Evolutionary conservation across 2,113 vertebrate genomes (phyloP).

Genomic region (Stegastes partitus): DNA sequence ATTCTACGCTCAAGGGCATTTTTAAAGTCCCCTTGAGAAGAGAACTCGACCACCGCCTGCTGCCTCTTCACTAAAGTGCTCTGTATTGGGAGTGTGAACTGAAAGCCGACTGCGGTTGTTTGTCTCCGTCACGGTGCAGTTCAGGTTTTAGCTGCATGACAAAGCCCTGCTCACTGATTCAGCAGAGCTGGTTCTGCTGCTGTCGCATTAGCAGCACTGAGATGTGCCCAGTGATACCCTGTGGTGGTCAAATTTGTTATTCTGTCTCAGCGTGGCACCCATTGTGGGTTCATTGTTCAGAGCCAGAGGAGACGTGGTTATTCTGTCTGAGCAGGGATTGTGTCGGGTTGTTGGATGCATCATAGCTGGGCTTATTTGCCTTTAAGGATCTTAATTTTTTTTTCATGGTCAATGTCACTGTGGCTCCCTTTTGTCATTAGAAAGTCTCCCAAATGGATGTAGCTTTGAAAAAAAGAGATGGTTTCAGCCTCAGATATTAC

Average conservation of each 20-base stretch:
- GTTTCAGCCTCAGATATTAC: not conserved
- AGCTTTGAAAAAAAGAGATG: not conserved
- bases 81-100: not conserved
- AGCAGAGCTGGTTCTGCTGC: constrained; percentile 20
- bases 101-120: not conserved
- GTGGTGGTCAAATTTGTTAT: not conserved
- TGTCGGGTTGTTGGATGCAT: not conserved
- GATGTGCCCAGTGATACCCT: not conserved
- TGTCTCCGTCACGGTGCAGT: constrained; percentile 10
- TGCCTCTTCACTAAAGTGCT: not conserved
- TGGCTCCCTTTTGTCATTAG: too few species aligned
- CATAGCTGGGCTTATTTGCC: not conserved
- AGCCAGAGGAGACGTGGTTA: not conserved
- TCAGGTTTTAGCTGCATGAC: constrained; percentile 47
- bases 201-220: constrained; percentile 4
- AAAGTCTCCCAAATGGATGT: not conserved
- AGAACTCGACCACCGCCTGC: constrained; percentile 11
- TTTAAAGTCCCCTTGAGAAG: constrained; percentile 21
- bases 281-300: not conserved
- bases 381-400: not conserved
- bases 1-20: not conserved
- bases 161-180: constrained; percentile 29
- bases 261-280: not conserved
- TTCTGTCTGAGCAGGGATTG: not conserved
- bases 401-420: not conserved